These are phyloP conservation scores for Brachystomella parvula DNA, from an alignment of 1,140 invertebrate genomes.

Conservation along the genomic window DNA sequence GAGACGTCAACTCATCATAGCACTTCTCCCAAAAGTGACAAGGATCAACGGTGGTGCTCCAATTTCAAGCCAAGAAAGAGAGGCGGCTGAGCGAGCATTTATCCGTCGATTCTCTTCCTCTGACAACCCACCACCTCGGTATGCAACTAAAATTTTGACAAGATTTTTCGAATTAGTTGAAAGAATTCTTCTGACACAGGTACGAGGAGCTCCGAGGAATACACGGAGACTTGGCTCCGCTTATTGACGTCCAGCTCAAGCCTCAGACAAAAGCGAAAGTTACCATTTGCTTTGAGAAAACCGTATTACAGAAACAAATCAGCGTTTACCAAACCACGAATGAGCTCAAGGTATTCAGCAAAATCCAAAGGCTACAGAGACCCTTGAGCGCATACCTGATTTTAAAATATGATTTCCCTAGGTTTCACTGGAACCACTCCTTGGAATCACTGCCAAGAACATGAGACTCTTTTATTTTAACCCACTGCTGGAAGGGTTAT, in stretches of 20 bases:
- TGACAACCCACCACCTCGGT: constrained; percentile 57
- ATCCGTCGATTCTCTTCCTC: constrained; percentile 80
- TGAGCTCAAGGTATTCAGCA: constrained; percentile 59
- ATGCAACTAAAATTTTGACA: too few species aligned
- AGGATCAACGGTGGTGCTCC: constrained; percentile 80
- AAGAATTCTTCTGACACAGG: constrained; percentile 44
- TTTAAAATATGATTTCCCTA: constrained; percentile 20
- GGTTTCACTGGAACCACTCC: constrained; percentile 58
- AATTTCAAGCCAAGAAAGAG: constrained; percentile 71
- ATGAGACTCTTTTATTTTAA: constrained; percentile 77
- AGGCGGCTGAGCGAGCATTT: constrained; percentile 87
- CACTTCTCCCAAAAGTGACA: constrained; percentile 71
- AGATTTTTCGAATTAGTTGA: neutral
- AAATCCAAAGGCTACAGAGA: too few species aligned
- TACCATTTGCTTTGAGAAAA: constrained; percentile 66
- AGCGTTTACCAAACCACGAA: constrained; percentile 47
- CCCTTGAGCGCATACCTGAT: neutral
- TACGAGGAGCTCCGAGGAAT: constrained; percentile 70
- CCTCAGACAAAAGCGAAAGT: constrained; percentile 79
- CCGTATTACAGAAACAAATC: constrained; percentile 52
- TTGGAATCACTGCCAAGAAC: constrained; percentile 66
- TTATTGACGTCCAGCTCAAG: constrained; percentile 73
- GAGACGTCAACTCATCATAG: constrained; percentile 72
- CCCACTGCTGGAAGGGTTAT: constrained; percentile 53
- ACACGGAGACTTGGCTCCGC: constrained; percentile 76